Conservation (phyloP, 2,888 invertebrate genomes). For the Leptopilina myrica region DNA sequence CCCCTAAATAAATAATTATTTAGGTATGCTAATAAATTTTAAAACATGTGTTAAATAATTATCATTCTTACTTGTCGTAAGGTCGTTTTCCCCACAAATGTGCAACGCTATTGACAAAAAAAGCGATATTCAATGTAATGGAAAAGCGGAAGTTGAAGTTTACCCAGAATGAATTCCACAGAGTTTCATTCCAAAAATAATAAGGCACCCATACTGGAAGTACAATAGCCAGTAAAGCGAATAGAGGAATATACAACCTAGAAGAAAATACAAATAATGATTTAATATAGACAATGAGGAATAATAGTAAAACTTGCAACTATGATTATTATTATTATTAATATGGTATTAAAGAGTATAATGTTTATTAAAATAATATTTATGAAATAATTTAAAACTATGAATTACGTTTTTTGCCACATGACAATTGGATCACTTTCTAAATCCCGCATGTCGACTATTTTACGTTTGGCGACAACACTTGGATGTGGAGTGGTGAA, state of each 20-base stretch:
- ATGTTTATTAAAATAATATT: neutral
- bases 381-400: neutral
- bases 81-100: constrained; percentile 96
- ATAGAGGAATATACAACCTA: constrained; percentile 85
- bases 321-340: neutral
- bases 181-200: constrained; percentile 89
- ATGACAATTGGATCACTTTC: constrained; percentile 85
- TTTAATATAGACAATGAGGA: neutral
- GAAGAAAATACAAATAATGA: constrained; percentile 21
- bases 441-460: constrained; percentile 85
- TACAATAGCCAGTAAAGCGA: constrained; percentile 82
- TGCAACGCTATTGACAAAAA: constrained; percentile 96
- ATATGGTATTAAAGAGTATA: no score
- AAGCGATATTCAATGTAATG: constrained; percentile 92
- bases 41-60: constrained; percentile 19
- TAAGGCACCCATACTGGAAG: constrained; percentile 88
- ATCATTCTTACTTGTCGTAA: constrained; percentile 85
- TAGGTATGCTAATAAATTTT: no score
- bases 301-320: neutral
- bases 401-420: constrained; percentile 83
- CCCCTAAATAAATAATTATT: no score
- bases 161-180: constrained; percentile 89
- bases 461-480: constrained; percentile 83
- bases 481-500: constrained; percentile 90
- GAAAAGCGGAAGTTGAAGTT: constrained; percentile 91